These are phyloP conservation scores for Noctuana brunneofusca DNA, from an alignment of 2,888 invertebrate species.

Conservation along the genomic window DNA sequence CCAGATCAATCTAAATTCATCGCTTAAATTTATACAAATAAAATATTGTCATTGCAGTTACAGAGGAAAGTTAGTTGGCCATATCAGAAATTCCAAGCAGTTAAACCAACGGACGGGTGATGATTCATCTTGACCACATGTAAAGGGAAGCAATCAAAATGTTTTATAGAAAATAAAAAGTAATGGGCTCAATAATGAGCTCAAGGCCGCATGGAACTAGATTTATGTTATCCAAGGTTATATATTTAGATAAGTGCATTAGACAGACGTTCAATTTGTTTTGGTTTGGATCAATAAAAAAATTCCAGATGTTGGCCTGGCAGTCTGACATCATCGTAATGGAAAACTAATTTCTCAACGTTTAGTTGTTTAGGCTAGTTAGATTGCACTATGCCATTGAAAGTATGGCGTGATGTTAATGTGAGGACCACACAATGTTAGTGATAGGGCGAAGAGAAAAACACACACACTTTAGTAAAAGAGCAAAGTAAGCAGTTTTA, in stretches of 20 bases:
- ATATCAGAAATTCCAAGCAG: background rate
- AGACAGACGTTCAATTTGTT: conserved; percentile 49
- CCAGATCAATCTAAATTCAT: too few species aligned
- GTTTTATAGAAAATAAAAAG: conserved; percentile 60
- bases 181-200: conserved; percentile 63
- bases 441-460: too few species aligned
- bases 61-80: background rate
- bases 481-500: too few species aligned
- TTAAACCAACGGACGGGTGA: background rate
- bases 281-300: conserved; percentile 47
- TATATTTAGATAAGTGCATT: conserved; percentile 35
- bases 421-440: too few species aligned
- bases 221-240: conserved; percentile 34
- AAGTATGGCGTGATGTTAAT: too few species aligned
- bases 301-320: conserved; percentile 47
- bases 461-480: too few species aligned
- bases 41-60: background rate
- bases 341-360: conserved; percentile 5
- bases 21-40: too few species aligned
- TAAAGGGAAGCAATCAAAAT: conserved; percentile 55
- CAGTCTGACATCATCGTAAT: conserved; percentile 38
- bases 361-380: background rate
- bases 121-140: conserved; percentile 62
- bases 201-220: conserved; percentile 57
- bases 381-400: background rate